phyloP scores from a whole-genome alignment of 2,888 invertebrate species.

The Lochmaea capreae region DNA sequence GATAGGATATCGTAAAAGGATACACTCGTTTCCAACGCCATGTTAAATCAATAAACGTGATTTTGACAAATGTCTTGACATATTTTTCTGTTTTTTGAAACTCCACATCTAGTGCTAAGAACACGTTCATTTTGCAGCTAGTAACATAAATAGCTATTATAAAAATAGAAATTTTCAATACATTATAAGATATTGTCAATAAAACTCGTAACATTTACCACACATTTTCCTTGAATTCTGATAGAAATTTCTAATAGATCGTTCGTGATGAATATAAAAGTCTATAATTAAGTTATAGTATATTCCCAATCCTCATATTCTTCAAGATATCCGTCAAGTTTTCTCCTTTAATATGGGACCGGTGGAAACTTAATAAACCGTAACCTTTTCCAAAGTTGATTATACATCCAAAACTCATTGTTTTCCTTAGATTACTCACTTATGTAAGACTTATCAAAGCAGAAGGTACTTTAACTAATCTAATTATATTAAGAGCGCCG shows the following conservation, averaged over 20 bases:
- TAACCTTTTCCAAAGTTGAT: constrained; percentile 51
- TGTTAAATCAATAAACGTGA: too few relatives aligned
- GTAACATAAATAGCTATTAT: too few relatives aligned
- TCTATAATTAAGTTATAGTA: constrained; percentile 52
- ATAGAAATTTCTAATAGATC: background rate
- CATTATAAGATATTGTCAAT: too few relatives aligned
- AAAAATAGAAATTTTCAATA: too few relatives aligned
- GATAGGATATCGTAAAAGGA: too few relatives aligned
- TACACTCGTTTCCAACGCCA: too few relatives aligned
- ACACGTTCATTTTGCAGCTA: too few relatives aligned
- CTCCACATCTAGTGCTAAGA: too few relatives aligned
- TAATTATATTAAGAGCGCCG: constrained; percentile 44
- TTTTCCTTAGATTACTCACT: constrained; percentile 47
- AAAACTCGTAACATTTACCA: too few relatives aligned
- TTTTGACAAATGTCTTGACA: too few relatives aligned
- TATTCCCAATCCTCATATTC: constrained; percentile 40
- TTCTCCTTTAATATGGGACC: constrained; percentile 5
- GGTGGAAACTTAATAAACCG: constrained; percentile 47
- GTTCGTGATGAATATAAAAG: background rate
- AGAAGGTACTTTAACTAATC: constrained; percentile 50
- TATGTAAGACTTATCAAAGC: constrained; percentile 51
- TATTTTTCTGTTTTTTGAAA: too few relatives aligned
- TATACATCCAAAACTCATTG: constrained; percentile 49
- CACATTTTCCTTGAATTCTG: too few relatives aligned
- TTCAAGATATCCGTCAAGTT: constrained; percentile 16